phyloP scores from a whole-genome alignment of 2,797 vertebrate species.

The Apogon hyalosoma region DNA sequence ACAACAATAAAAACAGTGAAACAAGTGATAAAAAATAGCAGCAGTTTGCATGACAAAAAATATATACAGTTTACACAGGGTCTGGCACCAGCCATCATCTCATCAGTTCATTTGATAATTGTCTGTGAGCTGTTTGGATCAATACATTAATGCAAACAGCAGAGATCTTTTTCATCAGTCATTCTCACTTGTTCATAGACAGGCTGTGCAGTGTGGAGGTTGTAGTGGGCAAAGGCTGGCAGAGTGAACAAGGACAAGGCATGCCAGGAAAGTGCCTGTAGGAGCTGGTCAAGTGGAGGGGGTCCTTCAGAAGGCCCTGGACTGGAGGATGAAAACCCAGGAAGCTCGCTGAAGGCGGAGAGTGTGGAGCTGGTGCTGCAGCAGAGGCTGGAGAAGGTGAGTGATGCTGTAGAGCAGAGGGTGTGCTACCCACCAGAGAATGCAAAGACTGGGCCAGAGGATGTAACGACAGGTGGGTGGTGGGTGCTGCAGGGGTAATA shows the following conservation, averaged over 20 bases:
- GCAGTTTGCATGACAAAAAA: slow-evolving; percentile 57
- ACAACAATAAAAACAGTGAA: slow-evolving; percentile 42
- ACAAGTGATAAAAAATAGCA: slow-evolving; percentile 73
- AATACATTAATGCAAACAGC: slow-evolving; percentile 23
- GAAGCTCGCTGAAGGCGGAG: slow-evolving; percentile 79
- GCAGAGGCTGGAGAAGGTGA: slow-evolving; percentile 33
- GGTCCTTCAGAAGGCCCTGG: slow-evolving; percentile 79
- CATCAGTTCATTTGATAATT: slow-evolving; percentile 35
- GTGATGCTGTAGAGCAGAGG: slow-evolving; percentile 75
- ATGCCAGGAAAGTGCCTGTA: slow-evolving; percentile 87
- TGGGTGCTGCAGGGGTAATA: slow-evolving; percentile 50
- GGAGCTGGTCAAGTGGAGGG: slow-evolving; percentile 77
- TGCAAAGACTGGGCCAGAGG: slow-evolving; percentile 84
- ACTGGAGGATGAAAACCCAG: slow-evolving; percentile 81
- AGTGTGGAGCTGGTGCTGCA: slow-evolving; percentile 70
- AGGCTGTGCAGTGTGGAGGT: slow-evolving; percentile 81
- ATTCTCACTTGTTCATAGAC: slow-evolving; percentile 82
- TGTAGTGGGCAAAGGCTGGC: slow-evolving; percentile 82
- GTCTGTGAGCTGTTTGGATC: slow-evolving; percentile 29
- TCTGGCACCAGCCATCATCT: slow-evolving; percentile 46
- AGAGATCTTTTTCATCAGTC: slow-evolving; percentile 34
- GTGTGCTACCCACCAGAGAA: slow-evolving; percentile 73
- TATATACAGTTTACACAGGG: slow-evolving; percentile 79
- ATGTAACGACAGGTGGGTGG: slow-evolving; percentile 77
- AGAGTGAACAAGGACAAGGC: slow-evolving; percentile 85